Conservation (phyloP, 2,888 invertebrate species). For the Drosophila cognata region DNA sequence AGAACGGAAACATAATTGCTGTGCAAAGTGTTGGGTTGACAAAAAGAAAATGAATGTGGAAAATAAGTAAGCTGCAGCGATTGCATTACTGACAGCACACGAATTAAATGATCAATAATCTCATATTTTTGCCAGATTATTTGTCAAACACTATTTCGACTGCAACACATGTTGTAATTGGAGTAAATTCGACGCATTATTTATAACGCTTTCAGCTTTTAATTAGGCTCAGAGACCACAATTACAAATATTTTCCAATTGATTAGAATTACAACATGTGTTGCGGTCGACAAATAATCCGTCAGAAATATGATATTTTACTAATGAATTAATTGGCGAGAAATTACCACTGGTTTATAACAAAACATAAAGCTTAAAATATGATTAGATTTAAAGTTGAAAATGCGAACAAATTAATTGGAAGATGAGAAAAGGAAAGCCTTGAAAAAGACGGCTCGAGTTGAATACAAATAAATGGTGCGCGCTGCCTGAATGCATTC, state of each 20-base stretch:
- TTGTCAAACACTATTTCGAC: too few relatives aligned
- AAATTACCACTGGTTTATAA: background rate
- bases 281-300: background rate
- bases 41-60: too few relatives aligned
- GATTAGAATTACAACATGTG: background rate
- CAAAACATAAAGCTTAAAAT: background rate
- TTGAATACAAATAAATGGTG: background rate
- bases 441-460: background rate
- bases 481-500: conserved; percentile 7
- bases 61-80: background rate
- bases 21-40: background rate
- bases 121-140: too few relatives aligned
- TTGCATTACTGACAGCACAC: background rate
- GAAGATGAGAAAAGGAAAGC: background rate
- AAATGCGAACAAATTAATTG: background rate
- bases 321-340: background rate
- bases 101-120: background rate
- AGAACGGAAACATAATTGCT: background rate
- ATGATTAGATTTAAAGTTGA: background rate
- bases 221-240: background rate
- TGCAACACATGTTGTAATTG: too few relatives aligned
- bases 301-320: background rate
- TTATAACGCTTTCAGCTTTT: background rate
- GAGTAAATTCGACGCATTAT: too few relatives aligned
- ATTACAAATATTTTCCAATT: background rate